phyloP scores from a whole-genome alignment of 2,113 vertebrate species.

The Edolisoma coerulescens region DNA sequence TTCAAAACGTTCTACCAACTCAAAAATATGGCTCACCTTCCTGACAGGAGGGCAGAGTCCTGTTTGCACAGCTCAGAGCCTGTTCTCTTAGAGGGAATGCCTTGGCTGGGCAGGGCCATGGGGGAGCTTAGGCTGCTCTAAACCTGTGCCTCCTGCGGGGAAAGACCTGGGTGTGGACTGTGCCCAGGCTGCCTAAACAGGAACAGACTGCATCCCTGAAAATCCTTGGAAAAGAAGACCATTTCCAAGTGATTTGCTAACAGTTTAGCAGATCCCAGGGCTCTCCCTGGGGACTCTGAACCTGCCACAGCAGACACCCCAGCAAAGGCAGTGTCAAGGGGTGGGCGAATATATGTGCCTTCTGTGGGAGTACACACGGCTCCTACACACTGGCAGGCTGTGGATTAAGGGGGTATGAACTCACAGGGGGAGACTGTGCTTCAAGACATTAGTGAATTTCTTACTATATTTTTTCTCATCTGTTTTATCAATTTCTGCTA shows the following conservation, averaged over 20 bases:
- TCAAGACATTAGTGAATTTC: background rate
- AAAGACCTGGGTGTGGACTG: background rate
- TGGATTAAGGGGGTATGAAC: background rate
- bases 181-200: background rate
- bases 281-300: background rate
- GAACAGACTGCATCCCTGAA: background rate
- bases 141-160: fast-evolving
- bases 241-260: background rate
- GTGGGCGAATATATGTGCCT: background rate
- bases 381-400: background rate
- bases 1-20: background rate
- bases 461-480: background rate
- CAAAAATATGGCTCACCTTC: background rate
- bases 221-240: background rate
- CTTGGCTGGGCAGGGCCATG: background rate
- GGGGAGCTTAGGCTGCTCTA: background rate
- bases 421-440: background rate
- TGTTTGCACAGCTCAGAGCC: background rate
- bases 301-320: background rate
- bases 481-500: slow-evolving; percentile 13
- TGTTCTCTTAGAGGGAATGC: background rate
- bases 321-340: background rate
- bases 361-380: background rate
- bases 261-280: background rate
- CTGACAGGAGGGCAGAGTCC: background rate